Evolutionary conservation across 2,888 invertebrate genomes (phyloP).

Genomic region (Leptopilina drosophilae): DNA sequence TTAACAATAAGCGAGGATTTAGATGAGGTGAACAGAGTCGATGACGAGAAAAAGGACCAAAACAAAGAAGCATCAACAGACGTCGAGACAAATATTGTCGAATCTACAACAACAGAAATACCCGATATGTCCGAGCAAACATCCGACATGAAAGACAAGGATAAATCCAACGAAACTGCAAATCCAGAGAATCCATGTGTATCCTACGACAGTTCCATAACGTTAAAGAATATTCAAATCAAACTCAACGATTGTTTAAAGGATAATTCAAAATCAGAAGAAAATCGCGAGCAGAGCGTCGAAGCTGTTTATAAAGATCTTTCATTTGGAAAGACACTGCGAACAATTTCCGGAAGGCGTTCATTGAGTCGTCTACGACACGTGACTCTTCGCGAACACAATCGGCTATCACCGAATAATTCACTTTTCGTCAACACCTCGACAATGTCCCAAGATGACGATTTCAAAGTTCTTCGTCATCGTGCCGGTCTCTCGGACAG

Average conservation of each 20-base stretch:
- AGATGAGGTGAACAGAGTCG: constrained; percentile 30
- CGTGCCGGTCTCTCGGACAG: constrained; percentile 57
- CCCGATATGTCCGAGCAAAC: constrained; percentile 57
- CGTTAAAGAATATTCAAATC: constrained; percentile 70
- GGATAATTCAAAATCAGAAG: constrained; percentile 65
- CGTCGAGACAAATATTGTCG: constrained; percentile 63
- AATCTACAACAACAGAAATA: constrained; percentile 67
- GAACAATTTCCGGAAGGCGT: constrained; percentile 71
- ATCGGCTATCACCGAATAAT: constrained; percentile 70
- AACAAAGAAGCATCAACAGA: constrained; percentile 60
- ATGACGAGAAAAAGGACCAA: constrained; percentile 52
- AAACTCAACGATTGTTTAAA: constrained; percentile 71
- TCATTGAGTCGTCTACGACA: constrained; percentile 69
- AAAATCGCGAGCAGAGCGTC: constrained; percentile 49
- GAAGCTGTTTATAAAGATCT: constrained; percentile 58
- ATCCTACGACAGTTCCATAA: constrained; percentile 68
- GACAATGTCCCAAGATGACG: constrained; percentile 62
- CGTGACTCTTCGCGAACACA: constrained; percentile 65
- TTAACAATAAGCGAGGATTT: constrained; percentile 42
- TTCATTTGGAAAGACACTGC: constrained; percentile 72
- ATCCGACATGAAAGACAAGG: constrained; percentile 53
- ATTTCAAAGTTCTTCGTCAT: constrained; percentile 63
- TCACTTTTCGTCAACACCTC: constrained; percentile 74
- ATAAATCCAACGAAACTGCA: constrained; percentile 46
- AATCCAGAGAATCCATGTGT: constrained; percentile 61